Evolutionary conservation across 2,888 invertebrate species (phyloP).

Genomic region (Incurvaria masculella): DNA sequence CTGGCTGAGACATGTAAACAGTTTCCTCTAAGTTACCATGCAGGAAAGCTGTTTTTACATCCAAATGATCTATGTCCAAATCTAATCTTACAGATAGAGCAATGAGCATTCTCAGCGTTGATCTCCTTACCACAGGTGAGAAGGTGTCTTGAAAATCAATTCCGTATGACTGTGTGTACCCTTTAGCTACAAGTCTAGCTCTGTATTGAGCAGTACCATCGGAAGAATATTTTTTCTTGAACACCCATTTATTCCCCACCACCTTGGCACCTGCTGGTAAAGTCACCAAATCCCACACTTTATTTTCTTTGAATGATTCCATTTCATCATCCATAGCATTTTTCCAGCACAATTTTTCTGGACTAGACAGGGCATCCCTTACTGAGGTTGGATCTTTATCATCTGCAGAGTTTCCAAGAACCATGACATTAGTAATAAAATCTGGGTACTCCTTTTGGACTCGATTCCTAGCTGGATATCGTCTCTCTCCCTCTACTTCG

Average conservation of each 20-base stretch:
- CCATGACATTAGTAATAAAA: too few relatives aligned
- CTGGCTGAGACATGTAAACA: conserved; percentile 16
- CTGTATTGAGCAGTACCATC: too few relatives aligned
- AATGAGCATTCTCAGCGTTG: conserved; percentile 7
- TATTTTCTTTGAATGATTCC: too few relatives aligned
- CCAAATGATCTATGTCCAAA: conserved; percentile 15
- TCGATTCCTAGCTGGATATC: too few relatives aligned
- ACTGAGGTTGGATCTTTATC: too few relatives aligned
- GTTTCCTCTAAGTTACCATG: conserved; percentile 16
- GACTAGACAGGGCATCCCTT: too few relatives aligned
- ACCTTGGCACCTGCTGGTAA: not conserved
- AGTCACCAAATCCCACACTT: too few relatives aligned
- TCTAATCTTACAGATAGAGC: conserved; percentile 13
- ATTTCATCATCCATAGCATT: too few relatives aligned
- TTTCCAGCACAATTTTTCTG: too few relatives aligned
- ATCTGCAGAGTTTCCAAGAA: too few relatives aligned
- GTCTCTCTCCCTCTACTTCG: too few relatives aligned
- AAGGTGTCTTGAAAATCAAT: conserved; percentile 1
- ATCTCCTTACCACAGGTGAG: conserved; percentile 3
- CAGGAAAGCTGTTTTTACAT: conserved; percentile 16
- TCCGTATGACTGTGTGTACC: conserved; percentile 1
- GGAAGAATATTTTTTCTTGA: not conserved
- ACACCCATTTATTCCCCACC: not conserved
- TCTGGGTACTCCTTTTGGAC: too few relatives aligned
- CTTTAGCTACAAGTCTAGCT: conserved; percentile 1